Evolutionary conservation across 2,113 vertebrate species (phyloP), one percentile per base, ranked within the genome.

Genomic region (Myiagra hebetior): DNA sequence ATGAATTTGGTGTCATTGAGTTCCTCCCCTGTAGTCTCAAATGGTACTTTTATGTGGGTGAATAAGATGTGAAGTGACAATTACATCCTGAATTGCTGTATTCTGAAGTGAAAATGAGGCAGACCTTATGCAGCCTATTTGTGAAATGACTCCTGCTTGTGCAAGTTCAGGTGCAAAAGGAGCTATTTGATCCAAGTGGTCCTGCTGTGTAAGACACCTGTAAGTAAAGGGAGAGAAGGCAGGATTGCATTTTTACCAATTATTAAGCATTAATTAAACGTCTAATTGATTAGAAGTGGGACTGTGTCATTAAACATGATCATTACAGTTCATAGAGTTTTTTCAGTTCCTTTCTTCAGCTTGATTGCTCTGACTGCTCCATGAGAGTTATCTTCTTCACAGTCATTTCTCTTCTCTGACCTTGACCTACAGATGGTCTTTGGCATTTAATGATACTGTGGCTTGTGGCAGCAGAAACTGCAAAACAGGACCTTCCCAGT

Each of bases 341-440:
- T 47, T 68, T 63, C 37, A 59, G 46, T 55, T 97, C 41, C 53
- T 65, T 97, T 46, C 53, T 60, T 64, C 16, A 72, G 33, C 41
- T n/a, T 76, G 41, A 37, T 78, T 74, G 39, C 47, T 53, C 57
- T 70, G 86, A 49, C 42, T 50, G 62, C 42, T 59, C 50, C 24
- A 23, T 76, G 47, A 44, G 50, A 57, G 13, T 49, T 68, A 63
- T 57, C 62, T 70, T 85, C 56, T 59, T 89, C 63, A 20, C 42
- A 46, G 52, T 9, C 2, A 24, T 65, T 46, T 62, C 53, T 65
- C 35, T 47, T 24, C 9, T 53, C 84, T 69, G 59, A 87, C 96
- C 97, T 97, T 98, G 94, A 94, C 89, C 95, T 96, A n/a, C 31
- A 42, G 53, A 6, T 33, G 86, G 88, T 72, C 92, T 87, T 93